Evolutionary conservation across 2,113 vertebrate genomes (phyloP).

Genomic region (Narcine bancroftii): DNA sequence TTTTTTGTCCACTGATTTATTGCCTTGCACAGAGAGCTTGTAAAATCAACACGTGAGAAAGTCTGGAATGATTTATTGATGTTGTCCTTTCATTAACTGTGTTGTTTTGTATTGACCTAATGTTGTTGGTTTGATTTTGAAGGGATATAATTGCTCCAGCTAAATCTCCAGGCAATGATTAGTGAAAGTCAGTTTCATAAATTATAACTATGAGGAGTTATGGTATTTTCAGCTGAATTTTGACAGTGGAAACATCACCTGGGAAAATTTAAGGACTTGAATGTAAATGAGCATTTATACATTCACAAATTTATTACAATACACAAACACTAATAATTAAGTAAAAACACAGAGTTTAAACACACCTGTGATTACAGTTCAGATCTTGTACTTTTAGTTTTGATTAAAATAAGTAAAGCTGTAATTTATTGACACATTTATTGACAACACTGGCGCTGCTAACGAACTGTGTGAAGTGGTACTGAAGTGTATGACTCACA

Average conservation of each 20-base stretch:
- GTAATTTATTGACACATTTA: neutral
- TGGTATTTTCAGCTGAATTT: neutral
- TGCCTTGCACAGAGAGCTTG: neutral
- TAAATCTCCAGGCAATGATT: neutral
- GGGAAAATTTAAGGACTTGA: neutral
- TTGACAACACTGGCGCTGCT: too few species aligned
- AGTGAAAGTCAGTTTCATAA: neutral
- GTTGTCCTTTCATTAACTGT: slow-evolving; percentile 20
- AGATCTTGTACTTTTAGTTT: neutral
- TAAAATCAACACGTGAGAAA: neutral
- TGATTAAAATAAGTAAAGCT: neutral
- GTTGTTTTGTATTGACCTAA: neutral
- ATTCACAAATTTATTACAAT: too few species aligned
- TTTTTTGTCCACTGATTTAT: slow-evolving; percentile 4
- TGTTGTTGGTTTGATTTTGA: slow-evolving; percentile 14
- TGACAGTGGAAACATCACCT: neutral
- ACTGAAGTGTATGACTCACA: too few species aligned
- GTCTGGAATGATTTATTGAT: neutral
- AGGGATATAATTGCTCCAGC: neutral
- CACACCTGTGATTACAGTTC: neutral
- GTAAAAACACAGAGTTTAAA: too few species aligned
- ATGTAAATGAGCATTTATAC: neutral
- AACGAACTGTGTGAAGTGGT: too few species aligned
- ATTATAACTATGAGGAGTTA: neutral
- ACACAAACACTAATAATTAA: too few species aligned